A percentile compares a stretch with the other conserved stretches of the same genome.
Evolutionary conservation across 1,140 invertebrate species (phyloP).

Genomic region (Wiebesia pumilae): DNA sequence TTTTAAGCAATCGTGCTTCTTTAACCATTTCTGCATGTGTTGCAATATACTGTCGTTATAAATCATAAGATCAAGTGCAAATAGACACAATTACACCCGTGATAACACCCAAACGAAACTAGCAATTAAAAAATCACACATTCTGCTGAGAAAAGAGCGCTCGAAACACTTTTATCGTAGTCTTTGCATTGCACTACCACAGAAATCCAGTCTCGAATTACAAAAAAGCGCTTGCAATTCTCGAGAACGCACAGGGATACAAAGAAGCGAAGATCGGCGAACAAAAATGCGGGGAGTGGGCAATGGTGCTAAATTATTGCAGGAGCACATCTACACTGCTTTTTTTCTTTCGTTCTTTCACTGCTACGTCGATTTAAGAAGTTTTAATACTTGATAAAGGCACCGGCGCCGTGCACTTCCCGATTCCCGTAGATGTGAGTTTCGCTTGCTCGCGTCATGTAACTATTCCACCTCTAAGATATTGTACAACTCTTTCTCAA

Average conservation of each 20-base stretch:
- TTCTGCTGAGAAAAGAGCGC: not conserved
- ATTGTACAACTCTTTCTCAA: not conserved
- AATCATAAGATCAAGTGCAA: too few species aligned
- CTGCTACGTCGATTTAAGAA: constrained; percentile 64
- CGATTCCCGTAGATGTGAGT: constrained; percentile 45
- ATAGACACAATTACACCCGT: too few species aligned
- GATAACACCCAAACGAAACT: too few species aligned
- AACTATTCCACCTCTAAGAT: constrained; percentile 31
- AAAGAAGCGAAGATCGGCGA: not conserved
- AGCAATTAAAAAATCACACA: constrained; percentile 11
- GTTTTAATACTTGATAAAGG: constrained; percentile 69
- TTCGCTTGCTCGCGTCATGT: not conserved
- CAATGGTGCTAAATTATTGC: constrained; percentile 62
- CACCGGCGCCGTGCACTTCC: constrained; percentile 35
- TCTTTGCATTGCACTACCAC: not conserved
- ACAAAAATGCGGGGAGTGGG: constrained; percentile 46
- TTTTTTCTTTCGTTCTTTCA: constrained; percentile 60
- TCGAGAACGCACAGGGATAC: constrained; percentile 1
- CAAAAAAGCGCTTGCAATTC: constrained; percentile 27
- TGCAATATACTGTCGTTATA: too few species aligned
- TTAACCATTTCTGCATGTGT: too few species aligned
- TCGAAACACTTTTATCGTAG: not conserved
- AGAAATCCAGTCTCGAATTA: constrained; percentile 15
- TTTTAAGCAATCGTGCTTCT: too few species aligned
- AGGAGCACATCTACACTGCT: constrained; percentile 54